phyloP scores from a whole-genome alignment of 2,113 vertebrate genomes.

The Neogobius melanostomus region DNA sequence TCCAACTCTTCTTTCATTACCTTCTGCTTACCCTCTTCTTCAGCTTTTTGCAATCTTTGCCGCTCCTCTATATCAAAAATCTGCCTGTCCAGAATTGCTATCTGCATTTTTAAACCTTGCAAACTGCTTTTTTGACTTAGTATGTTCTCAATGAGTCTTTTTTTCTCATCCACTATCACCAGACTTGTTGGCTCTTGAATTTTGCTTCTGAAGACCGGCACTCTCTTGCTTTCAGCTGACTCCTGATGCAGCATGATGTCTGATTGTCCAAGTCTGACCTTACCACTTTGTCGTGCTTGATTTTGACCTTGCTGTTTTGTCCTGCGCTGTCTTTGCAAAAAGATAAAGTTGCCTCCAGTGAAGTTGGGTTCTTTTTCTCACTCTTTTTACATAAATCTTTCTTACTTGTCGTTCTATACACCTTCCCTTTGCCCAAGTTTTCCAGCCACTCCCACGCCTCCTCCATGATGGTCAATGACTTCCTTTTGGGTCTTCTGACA shows the following conservation, averaged over 20 bases:
- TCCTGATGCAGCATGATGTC: slow-evolving; percentile 67
- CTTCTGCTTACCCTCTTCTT: slow-evolving; percentile 35
- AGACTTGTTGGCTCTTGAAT: neutral
- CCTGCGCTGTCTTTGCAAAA: slow-evolving; percentile 23
- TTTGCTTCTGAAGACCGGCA: slow-evolving; percentile 25
- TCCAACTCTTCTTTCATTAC: slow-evolving; percentile 57
- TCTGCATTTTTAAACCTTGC: slow-evolving; percentile 60
- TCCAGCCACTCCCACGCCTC: slow-evolving; percentile 81
- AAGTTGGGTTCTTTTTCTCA: slow-evolving; percentile 47
- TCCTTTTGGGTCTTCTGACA: slow-evolving; percentile 72
- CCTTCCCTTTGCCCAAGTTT: slow-evolving; percentile 68
- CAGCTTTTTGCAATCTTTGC: slow-evolving; percentile 20
- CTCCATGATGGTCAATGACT: slow-evolving; percentile 77
- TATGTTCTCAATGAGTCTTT: slow-evolving; percentile 53
- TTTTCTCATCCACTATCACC: slow-evolving; percentile 43
- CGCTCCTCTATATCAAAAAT: slow-evolving; percentile 64
- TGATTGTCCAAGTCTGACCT: slow-evolving; percentile 54
- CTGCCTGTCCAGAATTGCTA: slow-evolving; percentile 44
- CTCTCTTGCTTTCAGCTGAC: slow-evolving; percentile 33
- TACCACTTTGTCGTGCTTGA: slow-evolving; percentile 38
- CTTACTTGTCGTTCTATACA: slow-evolving; percentile 59
- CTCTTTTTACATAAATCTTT: slow-evolving; percentile 56
- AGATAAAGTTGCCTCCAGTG: slow-evolving; percentile 36
- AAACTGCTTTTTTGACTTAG: slow-evolving; percentile 60
- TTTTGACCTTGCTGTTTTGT: slow-evolving; percentile 29